Percentiles rank a stretch among this genome's conserved stretches.
phyloP scores from a whole-genome alignment of 2,888 invertebrate genomes.

The Nemotelus pantherinus region DNA sequence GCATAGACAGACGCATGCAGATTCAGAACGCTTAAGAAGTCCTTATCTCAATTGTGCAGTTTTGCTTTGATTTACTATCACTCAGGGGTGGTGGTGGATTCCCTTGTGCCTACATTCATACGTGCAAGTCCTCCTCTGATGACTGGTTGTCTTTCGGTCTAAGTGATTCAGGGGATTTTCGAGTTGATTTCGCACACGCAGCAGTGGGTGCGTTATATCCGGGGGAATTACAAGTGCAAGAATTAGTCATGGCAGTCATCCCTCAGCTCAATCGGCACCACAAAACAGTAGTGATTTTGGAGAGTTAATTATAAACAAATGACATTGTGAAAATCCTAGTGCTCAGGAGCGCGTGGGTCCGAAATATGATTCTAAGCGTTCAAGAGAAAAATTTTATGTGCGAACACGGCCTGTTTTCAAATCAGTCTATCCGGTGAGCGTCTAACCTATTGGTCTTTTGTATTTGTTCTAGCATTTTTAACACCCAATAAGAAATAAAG shows the following conservation, averaged over 20 bases:
- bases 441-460: conserved; percentile 32
- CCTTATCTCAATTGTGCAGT: conserved; percentile 51
- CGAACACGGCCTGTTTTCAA: too few relatives aligned
- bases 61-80: conserved; percentile 49
- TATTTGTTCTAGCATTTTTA: neutral
- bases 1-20: neutral
- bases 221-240: neutral
- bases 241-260: neutral
- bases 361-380: neutral
- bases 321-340: conserved; percentile 6
- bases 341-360: neutral
- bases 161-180: conserved; percentile 31
- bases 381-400: neutral
- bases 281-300: neutral
- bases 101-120: conserved; percentile 1
- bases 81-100: conserved; percentile 22
- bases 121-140: conserved; percentile 26
- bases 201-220: conserved; percentile 11
- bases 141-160: conserved; percentile 26
- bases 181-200: conserved; percentile 45
- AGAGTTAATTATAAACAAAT: conserved; percentile 43
- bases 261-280: neutral
- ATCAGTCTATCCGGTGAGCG: too few relatives aligned
- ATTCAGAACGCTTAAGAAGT: conserved; percentile 28
- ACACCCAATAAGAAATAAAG: conserved; percentile 28